These are phyloP conservation scores for Meteorus cinctellus DNA, from an alignment of 2,888 invertebrate species.

Conservation along the genomic window DNA sequence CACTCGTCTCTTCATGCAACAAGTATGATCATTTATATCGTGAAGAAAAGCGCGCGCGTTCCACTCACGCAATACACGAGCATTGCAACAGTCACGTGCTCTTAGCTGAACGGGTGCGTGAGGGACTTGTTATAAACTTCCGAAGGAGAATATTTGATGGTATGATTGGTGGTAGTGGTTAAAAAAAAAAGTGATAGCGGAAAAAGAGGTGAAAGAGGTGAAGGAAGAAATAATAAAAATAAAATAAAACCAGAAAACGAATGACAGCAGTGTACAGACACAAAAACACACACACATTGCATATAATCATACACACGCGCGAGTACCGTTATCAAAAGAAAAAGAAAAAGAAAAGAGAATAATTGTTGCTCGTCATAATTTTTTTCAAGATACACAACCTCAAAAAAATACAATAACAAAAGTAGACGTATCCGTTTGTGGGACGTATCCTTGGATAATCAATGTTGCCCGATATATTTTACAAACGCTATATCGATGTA, in stretches of 20 bases:
- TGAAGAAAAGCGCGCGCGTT: neutral
- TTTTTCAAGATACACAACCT: conserved; percentile 5
- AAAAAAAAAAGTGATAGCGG: neutral
- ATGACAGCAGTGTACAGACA: neutral
- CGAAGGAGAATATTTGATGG: neutral
- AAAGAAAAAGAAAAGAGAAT: conserved; percentile 29
- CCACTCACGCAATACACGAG: conserved; percentile 21
- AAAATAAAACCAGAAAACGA: conserved; percentile 24
- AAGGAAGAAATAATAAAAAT: neutral
- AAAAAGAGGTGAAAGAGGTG: neutral
- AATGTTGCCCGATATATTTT: conserved; percentile 17
- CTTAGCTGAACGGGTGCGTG: conserved; percentile 26
- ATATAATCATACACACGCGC: conserved; percentile 56
- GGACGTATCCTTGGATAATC: conserved; percentile 47
- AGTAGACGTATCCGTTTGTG: conserved; percentile 32
- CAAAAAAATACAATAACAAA: conserved; percentile 32
- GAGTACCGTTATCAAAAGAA: conserved; percentile 56
- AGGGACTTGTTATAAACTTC: conserved; percentile 17
- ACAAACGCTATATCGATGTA: conserved; percentile 15
- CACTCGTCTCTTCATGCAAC: conserved; percentile 5
- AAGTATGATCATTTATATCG: conserved; percentile 28
- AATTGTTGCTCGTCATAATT: conserved; percentile 1
- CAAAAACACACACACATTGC: neutral
- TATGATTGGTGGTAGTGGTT: neutral
- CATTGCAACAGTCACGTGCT: conserved; percentile 26